Percentiles rank a stretch among this genome's conserved stretches.
Evolutionary conservation across 37 sponge, comb jelly and placozoan species (phyloP).

Genomic region (Aphrocallistes beatrix): DNA sequence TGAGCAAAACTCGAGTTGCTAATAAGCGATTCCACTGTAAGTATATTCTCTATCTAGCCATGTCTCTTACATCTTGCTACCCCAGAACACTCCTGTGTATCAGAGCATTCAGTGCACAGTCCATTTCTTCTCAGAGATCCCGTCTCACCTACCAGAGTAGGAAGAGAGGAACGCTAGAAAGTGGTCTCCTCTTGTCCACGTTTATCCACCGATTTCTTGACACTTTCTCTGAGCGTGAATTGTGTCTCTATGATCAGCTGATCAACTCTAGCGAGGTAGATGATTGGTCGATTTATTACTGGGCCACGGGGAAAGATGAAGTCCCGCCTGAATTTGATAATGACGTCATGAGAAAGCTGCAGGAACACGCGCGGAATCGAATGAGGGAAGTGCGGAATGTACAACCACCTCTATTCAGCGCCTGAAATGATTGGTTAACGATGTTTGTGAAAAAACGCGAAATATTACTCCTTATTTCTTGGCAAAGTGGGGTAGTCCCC

Average conservation of each 20-base stretch:
- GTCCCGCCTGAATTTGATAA: conserved; percentile 2
- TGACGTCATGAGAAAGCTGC: neutral
- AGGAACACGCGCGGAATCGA: neutral
- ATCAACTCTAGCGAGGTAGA: conserved; percentile 13
- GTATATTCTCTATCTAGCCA: too few relatives aligned
- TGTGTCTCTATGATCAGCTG: conserved; percentile 4
- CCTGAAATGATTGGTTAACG: too few relatives aligned
- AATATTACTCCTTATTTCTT: too few relatives aligned
- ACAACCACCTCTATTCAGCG: too few relatives aligned
- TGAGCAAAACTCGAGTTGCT: too few relatives aligned
- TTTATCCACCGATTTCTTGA: neutral
- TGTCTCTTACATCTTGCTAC: too few relatives aligned
- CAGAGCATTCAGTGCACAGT: too few relatives aligned
- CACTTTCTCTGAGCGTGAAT: neutral
- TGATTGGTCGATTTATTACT: conserved; percentile 12
- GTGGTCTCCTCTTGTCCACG: neutral
- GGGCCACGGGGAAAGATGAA: neutral
- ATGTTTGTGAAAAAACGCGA: too few relatives aligned
- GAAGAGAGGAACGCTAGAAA: neutral
- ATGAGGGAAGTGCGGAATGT: neutral
- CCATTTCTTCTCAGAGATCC: neutral
- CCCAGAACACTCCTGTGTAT: too few relatives aligned
- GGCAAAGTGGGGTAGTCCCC: too few relatives aligned
- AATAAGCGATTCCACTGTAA: too few relatives aligned
- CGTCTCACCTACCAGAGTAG: neutral